A percentile compares a stretch with the other conserved stretches of the same genome.
Conservation (phyloP, 2,113 vertebrate species). For the Sinocyclocheilus anophthalmus region DNA sequence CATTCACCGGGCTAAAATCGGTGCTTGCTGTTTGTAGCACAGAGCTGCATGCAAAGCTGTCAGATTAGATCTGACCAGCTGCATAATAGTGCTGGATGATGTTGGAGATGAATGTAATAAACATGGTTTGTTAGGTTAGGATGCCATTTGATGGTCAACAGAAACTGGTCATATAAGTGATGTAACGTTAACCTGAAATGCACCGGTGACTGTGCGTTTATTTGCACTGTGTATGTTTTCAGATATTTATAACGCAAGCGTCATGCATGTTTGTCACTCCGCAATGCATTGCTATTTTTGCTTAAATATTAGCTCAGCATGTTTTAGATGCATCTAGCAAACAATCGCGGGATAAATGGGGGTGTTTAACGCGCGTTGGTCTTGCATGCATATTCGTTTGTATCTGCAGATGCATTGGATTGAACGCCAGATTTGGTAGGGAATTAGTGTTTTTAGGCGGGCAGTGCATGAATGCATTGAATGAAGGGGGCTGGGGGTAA, state of each 20-base stretch:
- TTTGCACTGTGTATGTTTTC: not conserved
- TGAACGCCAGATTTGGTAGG: not conserved
- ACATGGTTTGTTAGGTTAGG: not conserved
- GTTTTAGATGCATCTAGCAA: not conserved
- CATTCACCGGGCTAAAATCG: constrained; percentile 49
- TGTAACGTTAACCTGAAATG: not conserved
- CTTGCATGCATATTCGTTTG: not conserved
- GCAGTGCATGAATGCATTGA: constrained; percentile 27
- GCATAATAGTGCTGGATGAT: constrained; percentile 2
- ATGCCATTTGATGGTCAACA: not conserved
- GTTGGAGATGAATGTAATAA: not conserved
- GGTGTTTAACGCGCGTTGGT: not conserved
- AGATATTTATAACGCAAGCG: not conserved
- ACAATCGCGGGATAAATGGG: not conserved
- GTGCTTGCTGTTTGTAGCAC: constrained; percentile 30
- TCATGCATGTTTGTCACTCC: not conserved
- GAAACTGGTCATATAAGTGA: not conserved
- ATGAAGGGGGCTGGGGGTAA: constrained; percentile 32
- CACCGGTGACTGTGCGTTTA: not conserved
- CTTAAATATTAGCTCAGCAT: not conserved
- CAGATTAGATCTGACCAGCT: constrained; percentile 16
- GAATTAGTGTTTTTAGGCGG: constrained; percentile 35
- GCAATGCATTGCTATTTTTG: not conserved
- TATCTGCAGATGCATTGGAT: constrained; percentile 4
- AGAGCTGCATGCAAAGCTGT: constrained; percentile 17